Percentiles rank a stretch among this genome's conserved stretches.
Evolutionary conservation across 2,113 vertebrate species (phyloP).

Genomic region (Nesogale talazaci): DNA sequence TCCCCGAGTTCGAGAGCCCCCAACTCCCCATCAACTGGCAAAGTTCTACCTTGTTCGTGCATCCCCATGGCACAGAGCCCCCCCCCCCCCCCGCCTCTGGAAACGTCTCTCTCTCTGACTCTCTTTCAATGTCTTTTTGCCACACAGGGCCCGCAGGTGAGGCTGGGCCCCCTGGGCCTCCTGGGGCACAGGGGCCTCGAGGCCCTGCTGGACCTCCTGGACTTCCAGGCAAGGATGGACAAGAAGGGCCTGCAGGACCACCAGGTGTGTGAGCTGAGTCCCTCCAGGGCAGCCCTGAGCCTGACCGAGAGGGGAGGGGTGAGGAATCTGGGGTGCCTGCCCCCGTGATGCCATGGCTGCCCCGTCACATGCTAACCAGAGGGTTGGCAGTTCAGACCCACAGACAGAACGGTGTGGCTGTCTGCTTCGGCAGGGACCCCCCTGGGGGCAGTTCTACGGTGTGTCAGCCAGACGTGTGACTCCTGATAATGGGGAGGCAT

Average conservation of each 20-base stretch:
- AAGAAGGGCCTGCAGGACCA: constrained; percentile 87
- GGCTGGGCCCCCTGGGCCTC: constrained; percentile 88
- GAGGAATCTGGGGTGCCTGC: background rate
- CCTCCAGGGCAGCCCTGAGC: background rate
- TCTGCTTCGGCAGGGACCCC: background rate
- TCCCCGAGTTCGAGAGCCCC: background rate
- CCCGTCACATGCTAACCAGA: background rate
- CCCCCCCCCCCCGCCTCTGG: background rate
- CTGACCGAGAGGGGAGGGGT: background rate
- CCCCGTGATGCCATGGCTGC: background rate
- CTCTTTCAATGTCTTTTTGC: constrained; percentile 54
- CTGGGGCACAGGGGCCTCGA: constrained; percentile 86
- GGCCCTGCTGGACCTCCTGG: constrained; percentile 88
- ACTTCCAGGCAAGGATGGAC: constrained; percentile 89
- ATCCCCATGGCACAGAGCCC: background rate
- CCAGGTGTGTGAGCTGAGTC: constrained; percentile 87
- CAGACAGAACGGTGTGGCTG: background rate
- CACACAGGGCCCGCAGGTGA: constrained; percentile 84
- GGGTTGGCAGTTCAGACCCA: background rate
- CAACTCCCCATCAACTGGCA: background rate
- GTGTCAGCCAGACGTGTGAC: background rate
- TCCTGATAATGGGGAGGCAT: background rate
- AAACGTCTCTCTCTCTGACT: background rate
- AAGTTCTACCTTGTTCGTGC: background rate
- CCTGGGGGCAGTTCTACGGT: background rate